Evolutionary conservation across 2,797 vertebrate species (phyloP).

Genomic region (Synaphobranchus kaupii): DNA sequence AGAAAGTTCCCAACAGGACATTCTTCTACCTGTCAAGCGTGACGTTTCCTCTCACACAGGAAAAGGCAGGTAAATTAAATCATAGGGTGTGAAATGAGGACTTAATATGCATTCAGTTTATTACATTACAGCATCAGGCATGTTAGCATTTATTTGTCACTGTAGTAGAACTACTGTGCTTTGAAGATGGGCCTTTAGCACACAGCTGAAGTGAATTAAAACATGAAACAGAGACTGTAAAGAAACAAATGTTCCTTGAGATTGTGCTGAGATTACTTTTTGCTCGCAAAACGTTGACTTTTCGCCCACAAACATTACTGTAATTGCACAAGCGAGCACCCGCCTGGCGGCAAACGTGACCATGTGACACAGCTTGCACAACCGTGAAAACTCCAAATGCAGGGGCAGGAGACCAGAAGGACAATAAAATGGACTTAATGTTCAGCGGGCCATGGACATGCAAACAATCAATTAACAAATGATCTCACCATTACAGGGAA

Average conservation of each 20-base stretch:
- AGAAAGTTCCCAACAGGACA: neutral
- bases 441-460: no score
- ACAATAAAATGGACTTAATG: no score
- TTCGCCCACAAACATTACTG: neutral
- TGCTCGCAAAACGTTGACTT: neutral
- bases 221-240: neutral
- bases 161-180: neutral
- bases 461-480: no score
- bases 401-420: no score
- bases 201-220: neutral
- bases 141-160: neutral
- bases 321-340: neutral
- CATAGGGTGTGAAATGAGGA: neutral
- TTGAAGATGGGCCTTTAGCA: neutral
- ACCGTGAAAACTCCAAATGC: no score
- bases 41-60: neutral
- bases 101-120: neutral
- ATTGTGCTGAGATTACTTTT: neutral
- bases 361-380: neutral
- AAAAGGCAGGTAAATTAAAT: neutral
- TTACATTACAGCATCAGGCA: neutral
- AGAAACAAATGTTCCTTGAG: neutral
- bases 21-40: neutral
- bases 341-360: neutral
- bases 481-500: no score